Evolutionary conservation across 2,797 vertebrate species (phyloP), one percentile per base, ranked within the genome.

Genomic region (Hippopotamyrus pictus): DNA sequence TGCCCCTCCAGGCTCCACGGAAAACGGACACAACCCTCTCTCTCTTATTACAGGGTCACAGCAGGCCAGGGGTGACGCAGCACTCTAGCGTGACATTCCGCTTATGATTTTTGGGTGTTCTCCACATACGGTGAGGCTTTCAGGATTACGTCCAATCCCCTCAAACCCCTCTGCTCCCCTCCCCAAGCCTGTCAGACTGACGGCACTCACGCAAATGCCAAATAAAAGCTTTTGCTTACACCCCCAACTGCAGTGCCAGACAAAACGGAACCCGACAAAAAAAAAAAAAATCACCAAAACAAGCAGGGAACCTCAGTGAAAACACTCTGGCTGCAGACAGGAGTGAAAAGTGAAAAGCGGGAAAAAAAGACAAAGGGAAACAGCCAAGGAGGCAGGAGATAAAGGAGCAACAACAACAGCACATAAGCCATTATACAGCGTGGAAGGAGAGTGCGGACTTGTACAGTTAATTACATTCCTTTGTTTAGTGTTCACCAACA

Each of bases 151-250:
- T 22, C 51, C 86, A 92, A 88, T 88, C 85, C 86, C 86, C 53
- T 73, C 33, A 19, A 37, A 37, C 69, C 33, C 14, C 69, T 7
- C 69, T 37, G 25, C 29, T 3, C 44, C 22, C 46, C 62, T 33
- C n/a, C 54, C 6, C 91, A 90, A 90, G 89, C 90, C 76, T 85
- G 48, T 88, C 59, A 73, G 59, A 84, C 88, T 89, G 84, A 91
- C 90, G 88, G 87, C 59, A 87, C 89, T 89, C 90, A 91, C 82
- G 90, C 88, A 89, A 92, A 65, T 65, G 25, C 46, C 88, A 46
- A 92, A 94, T 92, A 94, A 93, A 93, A 91, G 91, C 91, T 91
- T 92, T 89, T 92, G 93, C 92, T 93, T 93, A 92, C 92, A 88
- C 86, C 90, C 76, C 46, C 62, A 90, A 92, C 90, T 53, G 57